phyloP scores from a whole-genome alignment of 2,797 vertebrate species.

The Staurois parvus region DNA sequence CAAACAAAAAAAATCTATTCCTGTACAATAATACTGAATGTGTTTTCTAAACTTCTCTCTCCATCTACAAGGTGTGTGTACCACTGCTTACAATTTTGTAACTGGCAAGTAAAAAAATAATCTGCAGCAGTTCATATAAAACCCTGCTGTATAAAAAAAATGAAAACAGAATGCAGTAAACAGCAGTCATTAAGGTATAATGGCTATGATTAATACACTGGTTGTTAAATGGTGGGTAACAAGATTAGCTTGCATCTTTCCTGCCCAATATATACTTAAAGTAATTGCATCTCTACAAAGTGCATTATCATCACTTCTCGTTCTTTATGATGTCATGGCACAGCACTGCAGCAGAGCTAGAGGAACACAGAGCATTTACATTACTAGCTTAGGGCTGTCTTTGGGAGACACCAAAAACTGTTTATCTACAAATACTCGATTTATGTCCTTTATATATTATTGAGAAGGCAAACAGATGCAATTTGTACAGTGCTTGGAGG shows the following conservation, averaged over 20 bases:
- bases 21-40: background rate
- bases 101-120: slow-evolving; percentile 28
- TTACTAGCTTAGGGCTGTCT: slow-evolving; percentile 37
- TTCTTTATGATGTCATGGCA: slow-evolving; percentile 79
- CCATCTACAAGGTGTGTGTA: background rate
- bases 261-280: slow-evolving; percentile 88
- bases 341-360: slow-evolving; percentile 66
- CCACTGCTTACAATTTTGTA: background rate
- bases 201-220: slow-evolving; percentile 79
- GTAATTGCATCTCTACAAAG: slow-evolving; percentile 89
- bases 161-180: slow-evolving; percentile 66
- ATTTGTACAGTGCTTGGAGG: background rate
- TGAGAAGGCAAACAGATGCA: slow-evolving; percentile 8
- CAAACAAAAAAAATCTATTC: background rate
- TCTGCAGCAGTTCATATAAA: slow-evolving; percentile 42
- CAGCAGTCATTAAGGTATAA: slow-evolving; percentile 68
- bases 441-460: slow-evolving; percentile 27
- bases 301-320: slow-evolving; percentile 87
- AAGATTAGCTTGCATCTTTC: slow-evolving; percentile 79
- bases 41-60: background rate
- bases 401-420: background rate
- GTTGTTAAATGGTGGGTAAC: slow-evolving; percentile 82
- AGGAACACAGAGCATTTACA: slow-evolving; percentile 74
- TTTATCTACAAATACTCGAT: slow-evolving; percentile 29
- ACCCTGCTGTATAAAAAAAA: slow-evolving; percentile 48